Percentiles rank a stretch among this genome's conserved stretches.
Conservation (phyloP, 2,888 invertebrate genomes). For the Melipona bicolor region DNA sequence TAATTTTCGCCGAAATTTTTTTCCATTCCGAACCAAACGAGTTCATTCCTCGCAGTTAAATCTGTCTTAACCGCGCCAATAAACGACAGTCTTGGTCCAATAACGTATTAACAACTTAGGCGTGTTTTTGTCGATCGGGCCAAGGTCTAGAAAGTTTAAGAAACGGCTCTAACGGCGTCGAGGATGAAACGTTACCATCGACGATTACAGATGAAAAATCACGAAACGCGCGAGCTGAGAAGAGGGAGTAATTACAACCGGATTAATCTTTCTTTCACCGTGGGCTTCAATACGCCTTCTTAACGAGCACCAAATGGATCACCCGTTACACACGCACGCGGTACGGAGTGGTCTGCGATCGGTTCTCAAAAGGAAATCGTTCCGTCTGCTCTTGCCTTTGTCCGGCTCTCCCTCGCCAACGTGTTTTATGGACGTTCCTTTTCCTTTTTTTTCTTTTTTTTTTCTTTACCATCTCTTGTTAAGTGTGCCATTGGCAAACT, state of each 20-base stretch:
- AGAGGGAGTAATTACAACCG: slow-evolving; percentile 68
- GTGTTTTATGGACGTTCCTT: not conserved
- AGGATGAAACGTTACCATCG: slow-evolving; percentile 32
- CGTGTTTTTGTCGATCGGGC: not conserved
- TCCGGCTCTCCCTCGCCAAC: slow-evolving; percentile 1
- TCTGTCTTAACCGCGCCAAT: slow-evolving; percentile 73
- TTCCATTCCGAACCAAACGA: not conserved
- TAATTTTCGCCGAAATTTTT: not conserved
- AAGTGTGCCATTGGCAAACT: slow-evolving; percentile 7
- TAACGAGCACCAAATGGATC: slow-evolving; percentile 72
- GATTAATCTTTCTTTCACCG: slow-evolving; percentile 74
- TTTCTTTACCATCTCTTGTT: not conserved
- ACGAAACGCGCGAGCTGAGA: slow-evolving; percentile 41
- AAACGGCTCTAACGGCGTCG: slow-evolving; percentile 42
- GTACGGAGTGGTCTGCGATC: slow-evolving; percentile 30
- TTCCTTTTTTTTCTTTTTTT: not conserved
- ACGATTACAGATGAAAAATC: slow-evolving; percentile 64
- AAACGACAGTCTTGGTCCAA: slow-evolving; percentile 72
- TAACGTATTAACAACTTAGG: slow-evolving; percentile 20
- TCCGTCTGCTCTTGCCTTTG: slow-evolving; percentile 25
- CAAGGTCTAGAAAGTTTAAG: slow-evolving; percentile 52
- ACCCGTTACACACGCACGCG: slow-evolving; percentile 45
- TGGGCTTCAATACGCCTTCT: slow-evolving; percentile 63
- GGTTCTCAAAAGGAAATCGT: slow-evolving; percentile 48
- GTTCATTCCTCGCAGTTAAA: slow-evolving; percentile 10